These are phyloP conservation scores for Saccopteryx leptura DNA, from an alignment of 2,113 vertebrate species.

Conservation along the genomic window DNA sequence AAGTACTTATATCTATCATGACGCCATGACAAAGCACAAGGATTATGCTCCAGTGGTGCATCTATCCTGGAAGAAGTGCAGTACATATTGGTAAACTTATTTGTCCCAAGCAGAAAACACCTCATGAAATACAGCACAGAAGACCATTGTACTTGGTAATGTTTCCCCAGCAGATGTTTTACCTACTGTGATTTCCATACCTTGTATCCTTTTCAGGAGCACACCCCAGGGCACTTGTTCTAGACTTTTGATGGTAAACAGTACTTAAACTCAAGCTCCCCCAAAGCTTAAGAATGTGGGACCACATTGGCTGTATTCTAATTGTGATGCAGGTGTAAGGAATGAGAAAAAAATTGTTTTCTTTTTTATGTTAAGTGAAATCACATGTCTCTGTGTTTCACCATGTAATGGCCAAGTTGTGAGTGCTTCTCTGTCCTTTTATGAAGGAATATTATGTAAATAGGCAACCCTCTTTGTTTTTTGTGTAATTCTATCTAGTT, in stretches of 20 bases:
- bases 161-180: not conserved
- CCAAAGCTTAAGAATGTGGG: not conserved
- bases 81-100: not conserved
- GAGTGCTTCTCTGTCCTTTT: not conserved
- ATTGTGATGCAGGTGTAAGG: not conserved
- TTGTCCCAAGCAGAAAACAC: not conserved
- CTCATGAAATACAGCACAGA: not conserved
- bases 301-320: not conserved
- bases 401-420: not conserved
- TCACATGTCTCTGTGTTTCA: not conserved
- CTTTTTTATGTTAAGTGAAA: not conserved
- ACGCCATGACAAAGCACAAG: not conserved
- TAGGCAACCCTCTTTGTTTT: not conserved
- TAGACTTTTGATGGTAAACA: not conserved
- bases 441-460: not conserved
- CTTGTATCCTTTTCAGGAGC: not conserved
- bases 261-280: not conserved
- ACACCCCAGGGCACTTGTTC: not conserved
- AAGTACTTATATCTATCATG: not conserved
- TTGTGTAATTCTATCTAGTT: not conserved
- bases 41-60: not conserved
- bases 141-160: not conserved
- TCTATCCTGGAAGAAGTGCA: not conserved
- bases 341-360: conserved; percentile 4
- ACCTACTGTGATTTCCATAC: not conserved